Conservation (phyloP, 2,888 invertebrate genomes). For the Eilema caniola region DNA sequence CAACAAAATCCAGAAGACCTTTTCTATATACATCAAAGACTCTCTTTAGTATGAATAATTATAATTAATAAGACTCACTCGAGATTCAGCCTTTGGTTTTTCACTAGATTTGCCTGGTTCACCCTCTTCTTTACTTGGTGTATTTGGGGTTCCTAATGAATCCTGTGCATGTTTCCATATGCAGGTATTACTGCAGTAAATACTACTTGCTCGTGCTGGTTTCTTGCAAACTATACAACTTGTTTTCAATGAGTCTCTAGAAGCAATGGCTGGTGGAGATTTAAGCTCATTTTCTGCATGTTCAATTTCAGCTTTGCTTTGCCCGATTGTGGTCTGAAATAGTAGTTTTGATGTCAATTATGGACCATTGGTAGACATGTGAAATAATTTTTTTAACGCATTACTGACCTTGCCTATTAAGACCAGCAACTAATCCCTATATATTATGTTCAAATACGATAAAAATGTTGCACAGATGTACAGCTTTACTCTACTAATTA, state of each 20-base stretch:
- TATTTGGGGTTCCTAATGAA: slow-evolving; percentile 73
- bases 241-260: slow-evolving; percentile 66
- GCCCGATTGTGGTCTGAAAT: slow-evolving; percentile 2
- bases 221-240: slow-evolving; percentile 93
- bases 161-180: slow-evolving; percentile 94
- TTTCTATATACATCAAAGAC: not conserved
- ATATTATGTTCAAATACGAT: too few relatives aligned
- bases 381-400: too few relatives aligned
- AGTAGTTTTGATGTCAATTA: not conserved
- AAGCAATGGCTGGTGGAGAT: slow-evolving; percentile 32
- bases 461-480: too few relatives aligned
- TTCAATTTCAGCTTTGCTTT: slow-evolving; percentile 44
- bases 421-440: too few relatives aligned
- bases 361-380: too few relatives aligned
- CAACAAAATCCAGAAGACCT: not conserved
- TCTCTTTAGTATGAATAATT: not conserved
- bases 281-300: slow-evolving; percentile 38
- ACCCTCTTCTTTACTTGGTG: slow-evolving; percentile 60
- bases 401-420: too few relatives aligned
- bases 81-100: slow-evolving; percentile 74
- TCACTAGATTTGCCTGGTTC: slow-evolving; percentile 65
- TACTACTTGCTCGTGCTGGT: slow-evolving; percentile 91
- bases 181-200: slow-evolving; percentile 96
- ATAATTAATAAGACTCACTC: slow-evolving; percentile 66
- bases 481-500: too few relatives aligned